Base-by-base conservation (phyloP, 1,140 invertebrate genomes). In the Leptopilina clavipes region DNA sequence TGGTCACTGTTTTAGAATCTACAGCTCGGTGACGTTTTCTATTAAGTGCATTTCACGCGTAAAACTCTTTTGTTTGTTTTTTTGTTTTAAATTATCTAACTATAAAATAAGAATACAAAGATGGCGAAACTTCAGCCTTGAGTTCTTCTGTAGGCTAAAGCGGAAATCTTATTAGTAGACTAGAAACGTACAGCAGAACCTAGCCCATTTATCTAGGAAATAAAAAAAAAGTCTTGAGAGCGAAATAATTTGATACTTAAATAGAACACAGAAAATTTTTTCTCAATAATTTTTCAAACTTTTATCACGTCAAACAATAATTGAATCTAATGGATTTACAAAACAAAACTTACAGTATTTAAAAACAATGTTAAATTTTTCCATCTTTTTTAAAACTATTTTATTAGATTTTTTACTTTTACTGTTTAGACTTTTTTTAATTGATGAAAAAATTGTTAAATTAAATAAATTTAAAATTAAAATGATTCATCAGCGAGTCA, bases 1-100 rank as follows among this genome's bases (percentile, higher is more conserved):
- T 31, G 25, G 11, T 65, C 59, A 65, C 59, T 37, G 59, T 65
- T 65, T 40, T 65, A 65, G 9, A 65, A 31, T 65, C 59, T 65
- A 65, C 22, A 65, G n/a, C 25, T 65, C 59, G 59, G 59, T 31
- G 59, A 65, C 59, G 59, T 80, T 37, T 74, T 75, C 12, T 43
- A 48, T 77, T 45, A 70, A 74, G 54, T 73, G 59, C 56, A 48
- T 75, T 59, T 37, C 52, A 70, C 75, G 52, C 52, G 37, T 73
- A 17, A 59, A 59, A 3, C n/a, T 45, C n/a, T 45, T 14, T 17
- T 17, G 9, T 40, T 71, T 71, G 17, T 71, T 1, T 31, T 1
- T 31, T 31, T 31, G 25, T 74, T 25, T 74, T 74, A 52, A 54
- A 59, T 40, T 74, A 65, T 43, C 40, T 56, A 65, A 65, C 22